Evolutionary conservation across 1,140 invertebrate species (phyloP).

Genomic region (Tetramorium parvispinum): DNA sequence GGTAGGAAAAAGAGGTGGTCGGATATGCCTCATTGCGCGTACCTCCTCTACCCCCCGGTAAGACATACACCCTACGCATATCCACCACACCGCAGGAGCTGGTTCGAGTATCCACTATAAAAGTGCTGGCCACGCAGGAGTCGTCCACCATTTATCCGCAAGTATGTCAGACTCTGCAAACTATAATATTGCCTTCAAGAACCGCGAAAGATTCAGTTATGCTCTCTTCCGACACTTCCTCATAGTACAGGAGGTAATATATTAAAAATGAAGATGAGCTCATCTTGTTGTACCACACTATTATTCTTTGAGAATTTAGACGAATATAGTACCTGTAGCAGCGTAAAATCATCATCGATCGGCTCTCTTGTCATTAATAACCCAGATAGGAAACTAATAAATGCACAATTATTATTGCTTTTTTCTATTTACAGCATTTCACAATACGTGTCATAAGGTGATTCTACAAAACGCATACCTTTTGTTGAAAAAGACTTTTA

Average conservation of each 20-base stretch:
- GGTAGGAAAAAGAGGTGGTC: constrained; percentile 81
- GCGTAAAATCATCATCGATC: neutral
- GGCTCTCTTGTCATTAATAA: neutral
- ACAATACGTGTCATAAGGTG: no score
- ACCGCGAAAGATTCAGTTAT: neutral
- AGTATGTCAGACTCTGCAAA: constrained; percentile 66
- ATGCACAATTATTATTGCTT: no score
- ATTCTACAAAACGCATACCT: no score
- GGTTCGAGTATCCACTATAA: constrained; percentile 78
- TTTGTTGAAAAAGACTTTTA: no score
- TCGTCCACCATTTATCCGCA: constrained; percentile 80
- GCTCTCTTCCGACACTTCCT: neutral
- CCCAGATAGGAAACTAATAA: no score
- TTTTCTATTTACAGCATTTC: no score
- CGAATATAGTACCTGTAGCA: neutral
- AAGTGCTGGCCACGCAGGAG: constrained; percentile 82
- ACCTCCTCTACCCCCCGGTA: constrained; percentile 80
- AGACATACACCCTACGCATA: constrained; percentile 81
- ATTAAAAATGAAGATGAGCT: neutral
- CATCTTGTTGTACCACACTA: neutral
- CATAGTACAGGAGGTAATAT: neutral
- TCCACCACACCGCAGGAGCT: constrained; percentile 79
- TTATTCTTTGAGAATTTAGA: neutral
- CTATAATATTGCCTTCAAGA: constrained; percentile 27
- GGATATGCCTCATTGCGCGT: constrained; percentile 80